Conservation (phyloP, 2,113 vertebrate species). For the Symphodus melops region DNA sequence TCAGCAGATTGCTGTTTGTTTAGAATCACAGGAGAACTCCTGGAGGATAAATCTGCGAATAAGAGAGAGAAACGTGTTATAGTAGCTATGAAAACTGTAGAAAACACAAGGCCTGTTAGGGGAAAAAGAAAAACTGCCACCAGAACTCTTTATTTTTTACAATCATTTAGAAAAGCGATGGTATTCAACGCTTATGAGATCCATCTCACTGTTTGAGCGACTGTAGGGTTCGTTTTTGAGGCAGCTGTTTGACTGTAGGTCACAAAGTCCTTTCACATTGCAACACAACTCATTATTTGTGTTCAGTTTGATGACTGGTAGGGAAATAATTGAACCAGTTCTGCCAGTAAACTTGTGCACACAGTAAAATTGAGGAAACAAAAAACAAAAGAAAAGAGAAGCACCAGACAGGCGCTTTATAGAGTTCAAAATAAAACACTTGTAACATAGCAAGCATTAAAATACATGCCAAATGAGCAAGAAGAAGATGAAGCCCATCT, state of each 20-base stretch:
- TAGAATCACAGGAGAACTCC: slow-evolving; percentile 5
- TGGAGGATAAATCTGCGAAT: not conserved
- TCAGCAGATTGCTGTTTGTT: slow-evolving; percentile 19
- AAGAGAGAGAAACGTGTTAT: slow-evolving; percentile 2
- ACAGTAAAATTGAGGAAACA: too few species aligned
- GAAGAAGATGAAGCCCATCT: too few species aligned
- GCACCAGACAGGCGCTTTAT: too few species aligned
- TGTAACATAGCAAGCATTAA: too few species aligned
- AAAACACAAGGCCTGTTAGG: not conserved
- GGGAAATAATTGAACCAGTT: not conserved
- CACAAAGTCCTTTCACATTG: slow-evolving; percentile 24
- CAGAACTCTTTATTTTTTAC: not conserved
- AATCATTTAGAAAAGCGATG: not conserved
- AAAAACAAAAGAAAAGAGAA: too few species aligned
- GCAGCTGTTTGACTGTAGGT: not conserved
- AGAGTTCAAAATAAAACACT: too few species aligned
- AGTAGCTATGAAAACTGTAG: not conserved
- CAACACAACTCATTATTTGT: not conserved
- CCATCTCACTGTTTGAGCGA: not conserved
- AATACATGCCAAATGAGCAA: too few species aligned
- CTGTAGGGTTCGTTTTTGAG: slow-evolving; percentile 9
- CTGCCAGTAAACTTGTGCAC: not conserved
- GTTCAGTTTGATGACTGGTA: not conserved
- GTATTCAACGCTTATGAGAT: not conserved
- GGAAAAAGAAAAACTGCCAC: not conserved